phyloP scores from a whole-genome alignment of 2,888 invertebrate genomes.

The Phalera bucephala region DNA sequence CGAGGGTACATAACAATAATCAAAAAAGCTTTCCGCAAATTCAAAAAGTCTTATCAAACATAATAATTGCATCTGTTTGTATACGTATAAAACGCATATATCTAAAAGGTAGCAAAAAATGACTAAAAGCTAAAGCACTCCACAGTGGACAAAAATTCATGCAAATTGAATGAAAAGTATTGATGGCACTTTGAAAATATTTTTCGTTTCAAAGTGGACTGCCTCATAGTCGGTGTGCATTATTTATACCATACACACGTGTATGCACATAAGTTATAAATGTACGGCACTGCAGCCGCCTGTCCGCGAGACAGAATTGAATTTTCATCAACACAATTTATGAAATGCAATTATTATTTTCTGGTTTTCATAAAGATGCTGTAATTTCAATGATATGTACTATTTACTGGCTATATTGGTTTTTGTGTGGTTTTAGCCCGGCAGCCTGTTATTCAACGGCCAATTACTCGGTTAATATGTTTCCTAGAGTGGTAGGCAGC shows the following conservation, averaged over 20 bases:
- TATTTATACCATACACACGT: constrained; percentile 28
- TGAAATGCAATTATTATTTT: constrained; percentile 19
- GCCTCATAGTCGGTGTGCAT: constrained; percentile 31
- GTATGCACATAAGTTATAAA: constrained; percentile 8
- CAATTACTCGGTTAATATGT: too few relatives aligned
- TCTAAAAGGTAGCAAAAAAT: constrained; percentile 63
- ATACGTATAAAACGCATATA: constrained; percentile 41
- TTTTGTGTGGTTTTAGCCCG: too few relatives aligned
- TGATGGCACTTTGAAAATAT: constrained; percentile 67
- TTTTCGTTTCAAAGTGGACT: constrained; percentile 51
- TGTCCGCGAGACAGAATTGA: constrained; percentile 12
- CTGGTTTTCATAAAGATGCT: too few relatives aligned
- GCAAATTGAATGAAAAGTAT: constrained; percentile 70
- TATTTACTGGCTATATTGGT: too few relatives aligned
- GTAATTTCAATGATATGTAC: too few relatives aligned
- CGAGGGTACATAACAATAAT: too few relatives aligned
- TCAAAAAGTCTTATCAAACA: too few relatives aligned
- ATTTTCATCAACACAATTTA: constrained; percentile 15
- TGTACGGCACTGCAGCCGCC: constrained; percentile 8
- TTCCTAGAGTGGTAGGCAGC: too few relatives aligned
- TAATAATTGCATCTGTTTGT: neutral
- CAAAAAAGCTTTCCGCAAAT: too few relatives aligned
- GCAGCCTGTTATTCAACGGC: too few relatives aligned
- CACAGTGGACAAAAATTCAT: constrained; percentile 60
- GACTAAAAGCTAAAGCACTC: constrained; percentile 56